Base-by-base conservation (phyloP, 2,797 vertebrate species). In the Cuculus canorus region DNA sequence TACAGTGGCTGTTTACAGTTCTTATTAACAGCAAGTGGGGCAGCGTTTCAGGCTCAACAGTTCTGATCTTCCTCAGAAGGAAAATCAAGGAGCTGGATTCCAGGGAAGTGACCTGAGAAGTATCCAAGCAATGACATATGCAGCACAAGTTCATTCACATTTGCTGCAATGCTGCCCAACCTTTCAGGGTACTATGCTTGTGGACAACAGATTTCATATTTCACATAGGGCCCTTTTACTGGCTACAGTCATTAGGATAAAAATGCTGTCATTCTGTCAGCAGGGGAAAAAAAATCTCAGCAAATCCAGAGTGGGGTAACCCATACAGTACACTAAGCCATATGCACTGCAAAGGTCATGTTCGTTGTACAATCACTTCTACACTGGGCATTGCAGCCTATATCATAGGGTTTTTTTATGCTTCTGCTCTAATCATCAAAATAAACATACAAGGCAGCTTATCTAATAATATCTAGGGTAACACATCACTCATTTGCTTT, bases 381-480 rank as follows among this genome's bases (percentile, higher is more conserved):
- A 37, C 45, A 68, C 52, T 39, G 57, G 25, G 39, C 61, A 61
- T 6, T 72, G 50, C 47, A 82, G 64, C 21, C 65, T 66, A 2
- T 35, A 79, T 21, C 10, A 3, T 10, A 85, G 21, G 5, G 15
- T 4, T 1, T 5, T n/a, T 79, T 91, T 25, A 68, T 37, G 30
- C 28, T 88, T 57, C 70, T 65, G 32, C 41, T 80, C 23, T 77
- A 35, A 76, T 60, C 50, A 80, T 66, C 73, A 86, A 81, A 88
- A 82, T 70, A 95, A 91, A 93, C 79, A 80, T 13, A 93, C 28
- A 50, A 89, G 28, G 32, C 43, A 92, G 35, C 3, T 0, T 71
- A 88, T 80, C 88, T 86, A 94, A 94, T 90, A 92, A 84, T 75
- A 93, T 65, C 75, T 72, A 91, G 95, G 60, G 75, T 86, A 89